Conservation (phyloP, 2,113 vertebrate species). For the Riparia riparia region DNA sequence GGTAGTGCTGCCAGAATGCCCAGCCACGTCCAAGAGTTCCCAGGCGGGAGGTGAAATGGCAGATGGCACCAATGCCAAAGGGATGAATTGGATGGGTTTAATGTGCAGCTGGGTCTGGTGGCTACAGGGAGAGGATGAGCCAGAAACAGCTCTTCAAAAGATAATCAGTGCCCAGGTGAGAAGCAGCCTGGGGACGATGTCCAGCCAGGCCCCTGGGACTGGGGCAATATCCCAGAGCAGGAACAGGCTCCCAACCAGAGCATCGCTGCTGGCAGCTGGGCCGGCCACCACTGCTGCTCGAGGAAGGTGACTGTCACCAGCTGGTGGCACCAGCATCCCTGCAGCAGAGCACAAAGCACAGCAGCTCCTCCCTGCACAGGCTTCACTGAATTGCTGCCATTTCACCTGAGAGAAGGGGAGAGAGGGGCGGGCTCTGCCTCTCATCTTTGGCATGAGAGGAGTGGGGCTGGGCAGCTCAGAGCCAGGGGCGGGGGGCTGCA, state of each 20-base stretch:
- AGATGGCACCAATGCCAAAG: not conserved
- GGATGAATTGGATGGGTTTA: not conserved
- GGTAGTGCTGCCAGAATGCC: not conserved
- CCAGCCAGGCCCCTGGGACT: not conserved
- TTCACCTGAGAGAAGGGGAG: not conserved
- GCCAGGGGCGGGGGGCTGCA: not conserved
- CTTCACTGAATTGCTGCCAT: not conserved
- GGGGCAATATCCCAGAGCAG: not conserved
- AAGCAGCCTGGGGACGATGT: not conserved
- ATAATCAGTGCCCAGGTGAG: not conserved
- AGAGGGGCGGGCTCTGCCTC: not conserved
- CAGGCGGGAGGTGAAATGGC: not conserved
- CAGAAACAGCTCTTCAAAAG: not conserved
- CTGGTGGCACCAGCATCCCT: not conserved
- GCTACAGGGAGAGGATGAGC: not conserved
- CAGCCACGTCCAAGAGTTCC: fast-evolving
- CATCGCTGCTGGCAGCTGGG: not conserved
- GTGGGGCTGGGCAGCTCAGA: not conserved
- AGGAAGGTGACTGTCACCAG: not conserved
- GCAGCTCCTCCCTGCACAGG: not conserved
- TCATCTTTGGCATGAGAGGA: not conserved
- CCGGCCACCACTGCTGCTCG: not conserved
- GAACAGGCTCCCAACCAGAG: not conserved
- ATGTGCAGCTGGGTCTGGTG: not conserved
- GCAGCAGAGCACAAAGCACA: not conserved